Base-by-base conservation (phyloP, 2,797 vertebrate species). In the Periparus ater region DNA sequence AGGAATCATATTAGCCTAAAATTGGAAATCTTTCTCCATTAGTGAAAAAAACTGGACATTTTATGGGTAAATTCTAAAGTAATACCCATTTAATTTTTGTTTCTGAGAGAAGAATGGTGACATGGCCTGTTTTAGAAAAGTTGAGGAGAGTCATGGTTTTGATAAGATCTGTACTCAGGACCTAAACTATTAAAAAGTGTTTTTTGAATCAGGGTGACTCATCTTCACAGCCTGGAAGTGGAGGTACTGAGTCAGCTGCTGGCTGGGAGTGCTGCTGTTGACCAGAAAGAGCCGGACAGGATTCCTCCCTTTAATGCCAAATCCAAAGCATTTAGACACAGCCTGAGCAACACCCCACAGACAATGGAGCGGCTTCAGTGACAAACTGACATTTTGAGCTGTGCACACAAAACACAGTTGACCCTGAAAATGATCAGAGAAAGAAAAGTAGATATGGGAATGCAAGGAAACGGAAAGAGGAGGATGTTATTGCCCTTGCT, bases 221-320 rank as follows among this genome's bases (percentile, higher is more conserved):
- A 89, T 77, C 51, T 66, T 68, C 13, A 3, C 17, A 89, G 79
- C 42, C 66, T 91, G 66, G 32, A 94, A 91, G 45, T 48, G 50
- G 57, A 92, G 47, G 27, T 72, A 73, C 48, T 92, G 89, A 93
- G 76, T 91, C 92, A 95, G 82, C 62, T 85, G 30, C 34, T 86
- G 82, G 40, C 68, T 89, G 38, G 54, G 47, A 83, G 10, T 36
- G 18, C 50, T 78, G 40, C 3, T 94, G 47, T 61, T 91, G 87
- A 80, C 54, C 91, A 92, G 75, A 87, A 93, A 67, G 36, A 82
- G 29, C 17, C 67, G 87, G 55, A 57, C 32, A 77, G 76, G n/a
- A 70, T 84, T 93, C 87, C 51, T 91, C 36, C 47, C 34, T 83
- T 88, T 83, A 61, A 32, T 63, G 62, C 65, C 84, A 89, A 91